These are phyloP conservation scores for Bombus terrestris DNA, from an alignment of 1,140 invertebrate species.

Conservation along the genomic window DNA sequence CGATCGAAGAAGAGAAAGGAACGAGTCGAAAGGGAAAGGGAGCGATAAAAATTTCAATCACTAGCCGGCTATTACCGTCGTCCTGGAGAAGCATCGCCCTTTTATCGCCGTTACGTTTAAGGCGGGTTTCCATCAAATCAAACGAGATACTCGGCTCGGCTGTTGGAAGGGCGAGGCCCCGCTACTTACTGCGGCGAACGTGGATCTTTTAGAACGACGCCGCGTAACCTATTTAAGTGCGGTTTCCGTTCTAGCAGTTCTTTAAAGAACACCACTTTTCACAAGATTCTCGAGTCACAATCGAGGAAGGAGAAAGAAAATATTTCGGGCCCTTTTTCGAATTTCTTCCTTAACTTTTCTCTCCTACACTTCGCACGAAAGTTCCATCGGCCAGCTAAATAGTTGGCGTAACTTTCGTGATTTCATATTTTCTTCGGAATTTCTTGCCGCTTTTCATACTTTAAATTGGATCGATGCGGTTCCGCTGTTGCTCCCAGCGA, in stretches of 20 bases:
- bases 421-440: constrained; percentile 25
- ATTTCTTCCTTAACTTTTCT: background rate
- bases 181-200: background rate
- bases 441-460: background rate
- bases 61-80: constrained; percentile 14
- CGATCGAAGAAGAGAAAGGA: constrained; percentile 16
- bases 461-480: background rate
- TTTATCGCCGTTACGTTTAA: constrained; percentile 44
- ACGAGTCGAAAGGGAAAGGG: constrained; percentile 54
- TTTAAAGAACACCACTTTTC: background rate
- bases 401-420: constrained; percentile 2
- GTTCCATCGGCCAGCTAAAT: constrained; percentile 7
- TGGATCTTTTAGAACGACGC: constrained; percentile 3
- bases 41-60: constrained; percentile 65
- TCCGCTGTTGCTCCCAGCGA: background rate
- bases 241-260: background rate
- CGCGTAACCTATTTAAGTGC: background rate
- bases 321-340: background rate
- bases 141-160: background rate
- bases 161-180: background rate
- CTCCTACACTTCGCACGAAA: background rate
- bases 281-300: background rate
- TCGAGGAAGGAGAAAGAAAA: background rate
- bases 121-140: constrained; percentile 20
- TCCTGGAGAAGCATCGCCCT: background rate